Percentiles rank a stretch among this genome's conserved stretches.
phyloP scores from a whole-genome alignment of 2,797 vertebrate genomes.

The Buphagus erythrorhynchus region DNA sequence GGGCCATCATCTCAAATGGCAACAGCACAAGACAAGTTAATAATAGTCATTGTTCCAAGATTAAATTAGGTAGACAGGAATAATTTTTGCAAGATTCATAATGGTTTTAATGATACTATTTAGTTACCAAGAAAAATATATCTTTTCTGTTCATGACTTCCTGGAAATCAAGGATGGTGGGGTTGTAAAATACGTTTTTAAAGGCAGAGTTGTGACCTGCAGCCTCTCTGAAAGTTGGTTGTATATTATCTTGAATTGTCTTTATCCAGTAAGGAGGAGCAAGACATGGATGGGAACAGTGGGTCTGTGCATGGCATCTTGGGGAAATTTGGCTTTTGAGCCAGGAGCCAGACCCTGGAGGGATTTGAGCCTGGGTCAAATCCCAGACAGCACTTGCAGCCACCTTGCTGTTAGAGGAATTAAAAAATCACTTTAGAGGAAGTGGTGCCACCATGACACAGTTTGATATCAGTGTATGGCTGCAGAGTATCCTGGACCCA shows the following conservation, averaged over 20 bases:
- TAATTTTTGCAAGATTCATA: conserved; percentile 18
- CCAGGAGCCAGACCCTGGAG: neutral
- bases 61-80: conserved; percentile 51
- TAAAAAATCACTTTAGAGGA: neutral
- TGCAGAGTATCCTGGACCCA: fast-evolving
- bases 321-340: neutral
- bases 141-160: conserved; percentile 39
- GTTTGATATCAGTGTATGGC: neutral
- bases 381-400: neutral
- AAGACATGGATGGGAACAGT: neutral
- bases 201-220: neutral
- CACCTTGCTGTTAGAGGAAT: neutral
- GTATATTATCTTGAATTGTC: neutral
- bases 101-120: conserved; percentile 48
- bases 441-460: fast-evolving
- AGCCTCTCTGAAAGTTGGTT: neutral
- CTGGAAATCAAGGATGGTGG: conserved; percentile 29
- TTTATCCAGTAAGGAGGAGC: neutral
- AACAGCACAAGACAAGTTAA: conserved; percentile 28
- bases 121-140: conserved; percentile 43
- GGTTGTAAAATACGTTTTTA: neutral
- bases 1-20: conserved; percentile 36
- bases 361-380: neutral
- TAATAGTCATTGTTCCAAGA: conserved; percentile 38
- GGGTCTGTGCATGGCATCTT: neutral